phyloP scores from a whole-genome alignment of 2,888 invertebrate species.

The Chrysotoxum bicinctum region DNA sequence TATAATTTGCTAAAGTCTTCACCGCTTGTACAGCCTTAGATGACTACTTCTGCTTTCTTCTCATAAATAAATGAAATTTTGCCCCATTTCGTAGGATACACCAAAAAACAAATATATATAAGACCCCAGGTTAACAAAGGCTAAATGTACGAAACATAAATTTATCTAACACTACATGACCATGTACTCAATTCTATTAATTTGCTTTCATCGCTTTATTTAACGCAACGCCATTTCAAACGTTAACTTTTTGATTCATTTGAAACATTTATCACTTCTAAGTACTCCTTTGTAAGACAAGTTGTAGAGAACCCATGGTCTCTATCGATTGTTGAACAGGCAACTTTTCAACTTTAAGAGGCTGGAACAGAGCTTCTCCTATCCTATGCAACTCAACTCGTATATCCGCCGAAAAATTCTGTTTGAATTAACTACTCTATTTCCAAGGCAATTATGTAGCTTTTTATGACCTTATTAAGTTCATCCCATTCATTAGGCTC shows the following conservation, averaged over 20 bases:
- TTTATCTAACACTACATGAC: not conserved
- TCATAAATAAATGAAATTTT: not conserved
- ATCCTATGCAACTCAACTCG: slow-evolving; percentile 25
- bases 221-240: slow-evolving; percentile 47
- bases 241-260: slow-evolving; percentile 65
- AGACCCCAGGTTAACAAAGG: not conserved
- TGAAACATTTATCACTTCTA: slow-evolving; percentile 58
- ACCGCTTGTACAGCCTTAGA: not conserved
- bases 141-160: slow-evolving; percentile 5
- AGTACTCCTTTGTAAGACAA: slow-evolving; percentile 55
- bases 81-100: not conserved
- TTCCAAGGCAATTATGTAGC: slow-evolving; percentile 58
- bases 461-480: slow-evolving; percentile 66
- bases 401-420: slow-evolving; percentile 14
- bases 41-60: not conserved
- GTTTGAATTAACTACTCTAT: slow-evolving; percentile 53
- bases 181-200: slow-evolving; percentile 19
- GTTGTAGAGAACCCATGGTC: slow-evolving; percentile 40
- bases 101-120: not conserved
- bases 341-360: not conserved
- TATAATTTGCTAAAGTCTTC: not conserved
- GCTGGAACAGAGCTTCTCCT: not conserved
- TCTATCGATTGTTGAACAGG: slow-evolving; percentile 40
- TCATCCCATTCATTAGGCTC: slow-evolving; percentile 51
- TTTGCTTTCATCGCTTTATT: slow-evolving; percentile 55